These are phyloP conservation scores for Hylomyscus alleni DNA, from an alignment of 2,797 vertebrate species.

Conservation along the genomic window DNA sequence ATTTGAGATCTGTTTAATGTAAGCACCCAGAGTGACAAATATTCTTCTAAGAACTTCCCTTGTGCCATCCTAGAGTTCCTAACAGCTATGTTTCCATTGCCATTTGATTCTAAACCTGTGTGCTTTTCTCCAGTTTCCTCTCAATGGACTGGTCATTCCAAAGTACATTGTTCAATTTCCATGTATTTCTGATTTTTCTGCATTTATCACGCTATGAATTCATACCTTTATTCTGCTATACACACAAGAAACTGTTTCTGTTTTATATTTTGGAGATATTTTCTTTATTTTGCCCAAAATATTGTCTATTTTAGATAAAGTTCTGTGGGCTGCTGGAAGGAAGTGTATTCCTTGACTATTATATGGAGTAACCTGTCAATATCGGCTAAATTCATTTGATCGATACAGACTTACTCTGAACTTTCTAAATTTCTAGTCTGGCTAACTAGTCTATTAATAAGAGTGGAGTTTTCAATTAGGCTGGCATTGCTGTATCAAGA, in stretches of 20 bases:
- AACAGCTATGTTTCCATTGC: not conserved
- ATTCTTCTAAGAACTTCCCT: not conserved
- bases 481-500: too few relatives aligned
- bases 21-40: not conserved
- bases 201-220: not conserved
- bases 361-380: not conserved
- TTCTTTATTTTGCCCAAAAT: not conserved
- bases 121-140: not conserved
- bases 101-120: not conserved
- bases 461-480: not conserved
- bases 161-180: not conserved
- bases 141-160: too few relatives aligned
- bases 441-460: not conserved
- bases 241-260: not conserved
- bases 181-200: not conserved
- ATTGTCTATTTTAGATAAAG: not conserved
- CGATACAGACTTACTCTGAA: not conserved
- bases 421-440: not conserved
- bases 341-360: not conserved
- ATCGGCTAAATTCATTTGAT: not conserved
- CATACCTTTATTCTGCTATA: not conserved
- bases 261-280: not conserved
- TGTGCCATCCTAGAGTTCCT: not conserved
- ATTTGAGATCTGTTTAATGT: not conserved
- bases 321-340: not conserved